These are phyloP conservation scores for Toxostoma redivivum DNA, from an alignment of 2,113 vertebrate genomes.

Conservation along the genomic window DNA sequence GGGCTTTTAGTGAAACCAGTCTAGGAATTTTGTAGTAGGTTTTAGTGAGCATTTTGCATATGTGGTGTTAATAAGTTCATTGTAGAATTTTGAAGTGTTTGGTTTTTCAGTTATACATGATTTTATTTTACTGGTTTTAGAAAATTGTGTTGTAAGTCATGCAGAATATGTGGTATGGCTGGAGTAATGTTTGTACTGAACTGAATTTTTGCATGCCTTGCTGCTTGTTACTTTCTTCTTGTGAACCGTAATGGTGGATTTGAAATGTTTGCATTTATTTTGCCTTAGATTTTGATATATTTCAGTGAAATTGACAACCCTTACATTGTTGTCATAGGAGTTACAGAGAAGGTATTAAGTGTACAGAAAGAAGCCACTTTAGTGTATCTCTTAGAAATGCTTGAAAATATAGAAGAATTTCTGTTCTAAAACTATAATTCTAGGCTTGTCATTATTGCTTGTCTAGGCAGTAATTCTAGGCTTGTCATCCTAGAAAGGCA, in stretches of 20 bases:
- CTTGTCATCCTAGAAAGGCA: conserved; percentile 53
- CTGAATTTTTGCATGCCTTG: background rate
- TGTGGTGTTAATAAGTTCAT: background rate
- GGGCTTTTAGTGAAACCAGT: background rate
- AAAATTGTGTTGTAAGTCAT: background rate
- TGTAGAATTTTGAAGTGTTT: background rate
- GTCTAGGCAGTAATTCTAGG: conserved; percentile 36
- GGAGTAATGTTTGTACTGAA: background rate
- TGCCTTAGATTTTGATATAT: background rate
- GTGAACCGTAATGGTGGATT: background rate
- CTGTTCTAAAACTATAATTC: conserved; percentile 55
- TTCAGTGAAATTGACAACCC: conserved; percentile 7
- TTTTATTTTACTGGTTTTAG: background rate
- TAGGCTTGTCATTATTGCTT: conserved; percentile 52
- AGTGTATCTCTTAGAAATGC: conserved; percentile 6
- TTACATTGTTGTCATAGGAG: background rate
- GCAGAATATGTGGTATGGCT: background rate
- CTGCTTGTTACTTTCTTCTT: background rate
- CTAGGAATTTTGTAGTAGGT: background rate
- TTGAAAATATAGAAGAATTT: conserved; percentile 34
- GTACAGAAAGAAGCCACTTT: conserved; percentile 13
- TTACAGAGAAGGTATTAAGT: background rate
- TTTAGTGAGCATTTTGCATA: background rate
- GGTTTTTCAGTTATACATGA: background rate
- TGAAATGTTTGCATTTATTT: conserved; percentile 26